Percentiles rank a stretch among this genome's conserved stretches.
These are phyloP conservation scores for Mesopsocus fuscifrons DNA, from an alignment of 2,888 invertebrate species.

Conservation along the genomic window DNA sequence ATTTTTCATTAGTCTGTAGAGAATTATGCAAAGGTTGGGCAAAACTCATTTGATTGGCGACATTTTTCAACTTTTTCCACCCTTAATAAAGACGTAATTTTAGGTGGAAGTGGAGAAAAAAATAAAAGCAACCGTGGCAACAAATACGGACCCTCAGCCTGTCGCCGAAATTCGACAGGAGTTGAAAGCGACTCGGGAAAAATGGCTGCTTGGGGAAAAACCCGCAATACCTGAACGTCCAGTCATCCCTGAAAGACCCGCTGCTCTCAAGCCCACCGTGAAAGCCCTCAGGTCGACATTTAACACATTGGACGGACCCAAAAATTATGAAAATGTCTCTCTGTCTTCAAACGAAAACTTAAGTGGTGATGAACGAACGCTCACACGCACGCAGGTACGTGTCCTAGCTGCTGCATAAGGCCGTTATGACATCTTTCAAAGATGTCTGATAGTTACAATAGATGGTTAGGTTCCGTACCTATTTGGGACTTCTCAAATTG, in stretches of 20 bases:
- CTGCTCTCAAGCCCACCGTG: constrained; percentile 38
- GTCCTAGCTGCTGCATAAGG: no score
- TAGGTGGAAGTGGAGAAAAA: constrained; percentile 9
- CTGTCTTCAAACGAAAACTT: constrained; percentile 3
- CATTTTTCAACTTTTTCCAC: neutral
- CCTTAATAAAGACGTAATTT: neutral
- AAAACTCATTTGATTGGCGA: no score
- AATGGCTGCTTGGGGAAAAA: constrained; percentile 28
- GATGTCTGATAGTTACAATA: no score
- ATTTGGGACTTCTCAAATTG: no score
- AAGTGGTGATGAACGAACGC: constrained; percentile 21
- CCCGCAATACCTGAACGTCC: constrained; percentile 69
- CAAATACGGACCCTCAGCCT: constrained; percentile 4
- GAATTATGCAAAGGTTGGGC: no score
- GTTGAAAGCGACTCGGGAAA: neutral
- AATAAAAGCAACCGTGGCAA: neutral
- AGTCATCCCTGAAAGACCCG: constrained; percentile 60
- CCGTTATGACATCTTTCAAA: no score
- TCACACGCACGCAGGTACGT: constrained; percentile 38
- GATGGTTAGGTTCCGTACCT: no score
- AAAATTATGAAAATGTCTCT: constrained; percentile 14
- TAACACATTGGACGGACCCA: constrained; percentile 24
- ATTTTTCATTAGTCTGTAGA: no score
- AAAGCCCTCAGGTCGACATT: constrained; percentile 21
- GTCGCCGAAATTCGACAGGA: neutral